A percentile compares a stretch with the other conserved stretches of the same genome.
Evolutionary conservation across 2,888 invertebrate genomes (phyloP).

Genomic region (Argyra leucocephala): DNA sequence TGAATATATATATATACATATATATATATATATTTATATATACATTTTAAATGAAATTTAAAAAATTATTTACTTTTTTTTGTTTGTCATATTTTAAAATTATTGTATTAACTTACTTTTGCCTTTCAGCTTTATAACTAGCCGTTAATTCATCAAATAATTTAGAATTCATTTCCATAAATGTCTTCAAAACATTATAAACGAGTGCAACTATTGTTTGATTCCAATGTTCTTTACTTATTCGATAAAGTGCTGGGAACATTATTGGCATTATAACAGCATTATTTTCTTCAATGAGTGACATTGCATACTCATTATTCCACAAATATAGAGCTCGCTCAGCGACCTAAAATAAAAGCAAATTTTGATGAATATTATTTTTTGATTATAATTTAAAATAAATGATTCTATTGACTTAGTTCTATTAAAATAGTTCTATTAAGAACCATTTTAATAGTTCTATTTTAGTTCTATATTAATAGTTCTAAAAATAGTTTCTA

Average conservation of each 20-base stretch:
- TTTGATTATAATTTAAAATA: neutral
- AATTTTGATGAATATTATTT: neutral
- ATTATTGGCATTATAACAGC: conserved; percentile 88
- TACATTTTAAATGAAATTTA: neutral
- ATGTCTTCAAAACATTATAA: conserved; percentile 90
- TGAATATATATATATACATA: too few species aligned
- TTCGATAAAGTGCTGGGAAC: conserved; percentile 89
- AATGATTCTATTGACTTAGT: too few species aligned
- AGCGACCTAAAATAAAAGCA: conserved; percentile 57
- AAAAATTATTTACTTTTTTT: neutral
- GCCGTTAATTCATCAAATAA: conserved; percentile 92
- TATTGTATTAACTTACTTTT: conserved; percentile 70
- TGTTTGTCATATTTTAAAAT: neutral
- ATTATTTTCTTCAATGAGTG: conserved; percentile 87
- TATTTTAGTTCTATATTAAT: too few species aligned
- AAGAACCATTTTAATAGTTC: too few species aligned
- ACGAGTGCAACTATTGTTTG: conserved; percentile 90
- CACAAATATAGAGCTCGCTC: conserved; percentile 89
- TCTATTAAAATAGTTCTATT: too few species aligned
- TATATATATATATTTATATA: too few species aligned
- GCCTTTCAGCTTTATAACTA: conserved; percentile 97
- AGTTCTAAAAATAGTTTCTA: too few species aligned
- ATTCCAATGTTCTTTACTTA: conserved; percentile 93
- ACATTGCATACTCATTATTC: conserved; percentile 95
- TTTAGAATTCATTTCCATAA: conserved; percentile 96